Evolutionary conservation across 2,797 vertebrate genomes (phyloP).

Genomic region (Heteromormyrus szaboi): DNA sequence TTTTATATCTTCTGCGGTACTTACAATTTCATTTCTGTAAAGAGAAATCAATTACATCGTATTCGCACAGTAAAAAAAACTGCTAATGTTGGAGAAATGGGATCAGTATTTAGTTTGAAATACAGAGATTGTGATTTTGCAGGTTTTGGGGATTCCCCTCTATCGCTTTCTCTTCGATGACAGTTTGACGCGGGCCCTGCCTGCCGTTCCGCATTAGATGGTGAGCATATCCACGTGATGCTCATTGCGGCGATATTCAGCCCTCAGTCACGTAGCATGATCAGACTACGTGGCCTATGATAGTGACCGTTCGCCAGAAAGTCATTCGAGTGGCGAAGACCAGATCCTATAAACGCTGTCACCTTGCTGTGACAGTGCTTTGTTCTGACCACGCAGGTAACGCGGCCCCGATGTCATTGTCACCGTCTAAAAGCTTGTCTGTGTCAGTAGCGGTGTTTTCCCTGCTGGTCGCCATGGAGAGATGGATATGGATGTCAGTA

Average conservation of each 20-base stretch:
- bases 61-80: background rate
- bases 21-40: background rate
- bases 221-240: background rate
- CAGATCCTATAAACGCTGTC: background rate
- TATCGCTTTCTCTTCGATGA: background rate
- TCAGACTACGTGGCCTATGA: background rate
- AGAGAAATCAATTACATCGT: background rate
- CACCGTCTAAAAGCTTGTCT: constrained; percentile 43
- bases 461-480: constrained; percentile 53
- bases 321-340: background rate
- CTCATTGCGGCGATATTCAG: background rate
- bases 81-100: background rate
- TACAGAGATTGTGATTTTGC: background rate
- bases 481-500: constrained; percentile 67
- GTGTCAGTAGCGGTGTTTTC: constrained; percentile 57
- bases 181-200: background rate
- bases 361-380: background rate
- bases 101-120: background rate
- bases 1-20: background rate
- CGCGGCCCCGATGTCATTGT: constrained; percentile 3
- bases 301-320: background rate
- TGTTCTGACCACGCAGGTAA: background rate
- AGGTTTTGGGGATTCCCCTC: background rate
- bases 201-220: background rate
- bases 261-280: background rate